phyloP scores from a whole-genome alignment of 2,113 vertebrate species.

The Muntiacus reevesi region DNA sequence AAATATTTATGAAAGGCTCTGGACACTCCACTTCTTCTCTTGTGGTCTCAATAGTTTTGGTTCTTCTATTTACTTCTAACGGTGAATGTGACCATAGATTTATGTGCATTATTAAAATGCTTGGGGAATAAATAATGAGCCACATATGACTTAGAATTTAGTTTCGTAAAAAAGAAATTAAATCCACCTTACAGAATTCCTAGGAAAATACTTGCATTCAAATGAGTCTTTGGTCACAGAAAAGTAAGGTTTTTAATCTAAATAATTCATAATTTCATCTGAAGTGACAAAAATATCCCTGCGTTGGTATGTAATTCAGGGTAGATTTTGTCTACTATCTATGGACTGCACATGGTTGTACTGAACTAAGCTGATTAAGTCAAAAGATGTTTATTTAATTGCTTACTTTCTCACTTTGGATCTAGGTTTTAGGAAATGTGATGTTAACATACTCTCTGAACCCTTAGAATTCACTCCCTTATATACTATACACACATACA shows the following conservation, averaged over 20 bases:
- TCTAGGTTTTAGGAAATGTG: neutral
- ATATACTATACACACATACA: neutral
- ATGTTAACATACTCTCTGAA: neutral
- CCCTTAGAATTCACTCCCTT: neutral
- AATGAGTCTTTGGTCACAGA: neutral
- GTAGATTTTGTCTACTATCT: neutral
- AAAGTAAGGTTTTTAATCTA: neutral
- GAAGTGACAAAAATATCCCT: neutral
- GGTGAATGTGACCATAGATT: neutral
- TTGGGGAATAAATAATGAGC: constrained; percentile 7
- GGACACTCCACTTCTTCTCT: neutral
- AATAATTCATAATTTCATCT: constrained; percentile 11
- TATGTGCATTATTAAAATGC: constrained; percentile 9
- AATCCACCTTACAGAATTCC: constrained; percentile 6
- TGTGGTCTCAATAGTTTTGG: neutral
- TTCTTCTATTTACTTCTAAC: neutral
- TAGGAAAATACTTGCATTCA: constrained; percentile 7
- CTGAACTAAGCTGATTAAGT: neutral
- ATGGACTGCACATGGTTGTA: neutral
- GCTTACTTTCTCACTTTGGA: neutral
- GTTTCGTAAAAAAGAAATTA: neutral
- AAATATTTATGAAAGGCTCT: constrained; percentile 48
- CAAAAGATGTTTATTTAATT: neutral
- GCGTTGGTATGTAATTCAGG: neutral
- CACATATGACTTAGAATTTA: neutral